Percentiles rank a stretch among this genome's conserved stretches.
Evolutionary conservation across 1,140 invertebrate genomes (phyloP).

Genomic region (Pogonognathellus flavescens): DNA sequence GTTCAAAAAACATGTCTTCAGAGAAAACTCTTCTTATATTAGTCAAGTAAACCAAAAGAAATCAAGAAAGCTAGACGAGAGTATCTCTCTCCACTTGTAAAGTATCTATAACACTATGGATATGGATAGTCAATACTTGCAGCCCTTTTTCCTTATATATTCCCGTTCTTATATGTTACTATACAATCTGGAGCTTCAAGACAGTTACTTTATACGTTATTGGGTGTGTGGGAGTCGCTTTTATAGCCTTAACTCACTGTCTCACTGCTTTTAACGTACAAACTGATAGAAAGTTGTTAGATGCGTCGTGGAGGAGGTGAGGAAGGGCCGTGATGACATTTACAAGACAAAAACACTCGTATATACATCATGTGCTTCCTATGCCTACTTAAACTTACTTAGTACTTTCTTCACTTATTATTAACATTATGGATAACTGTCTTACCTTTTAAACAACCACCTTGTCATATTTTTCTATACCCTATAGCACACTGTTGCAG

Average conservation of each 20-base stretch:
- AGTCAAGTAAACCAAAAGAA: not conserved
- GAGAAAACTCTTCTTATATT: not conserved
- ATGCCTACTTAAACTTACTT: no score
- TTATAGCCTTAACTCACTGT: no score
- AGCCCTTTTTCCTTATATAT: no score
- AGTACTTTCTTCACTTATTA: not conserved
- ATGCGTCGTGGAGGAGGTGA: conserved; percentile 20
- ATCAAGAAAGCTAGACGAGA: not conserved
- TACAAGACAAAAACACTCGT: conserved; percentile 58
- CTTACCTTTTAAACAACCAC: not conserved
- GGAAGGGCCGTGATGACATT: conserved; percentile 60
- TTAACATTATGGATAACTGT: no score
- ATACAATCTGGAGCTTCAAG: no score
- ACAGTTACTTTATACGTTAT: no score
- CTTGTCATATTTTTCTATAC: not conserved
- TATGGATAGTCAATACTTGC: no score
- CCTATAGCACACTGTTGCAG: not conserved
- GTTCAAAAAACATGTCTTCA: conserved; percentile 44
- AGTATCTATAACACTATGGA: no score
- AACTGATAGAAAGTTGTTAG: not conserved
- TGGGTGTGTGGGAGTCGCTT: no score
- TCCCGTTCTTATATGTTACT: no score
- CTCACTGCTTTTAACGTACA: no score
- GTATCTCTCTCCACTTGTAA: not conserved
- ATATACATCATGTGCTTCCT: not conserved